Evolutionary conservation across 1,140 invertebrate species (phyloP).

Genomic region (Drosophila pseudoobscura): DNA sequence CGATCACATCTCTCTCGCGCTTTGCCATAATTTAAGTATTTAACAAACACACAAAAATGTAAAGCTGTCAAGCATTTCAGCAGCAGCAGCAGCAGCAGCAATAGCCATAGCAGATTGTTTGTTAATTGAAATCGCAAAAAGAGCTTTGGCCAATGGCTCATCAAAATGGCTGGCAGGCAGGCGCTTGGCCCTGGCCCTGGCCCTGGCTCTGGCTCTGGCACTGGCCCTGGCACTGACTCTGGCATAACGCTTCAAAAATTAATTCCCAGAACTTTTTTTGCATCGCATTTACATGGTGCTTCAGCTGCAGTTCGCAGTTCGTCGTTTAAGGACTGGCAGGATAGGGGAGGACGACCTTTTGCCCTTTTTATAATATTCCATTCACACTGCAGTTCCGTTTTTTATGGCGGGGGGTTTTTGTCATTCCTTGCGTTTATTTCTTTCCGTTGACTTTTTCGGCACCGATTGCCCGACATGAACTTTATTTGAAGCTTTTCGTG

Average conservation of each 20-base stretch:
- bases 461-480: constrained; percentile 36
- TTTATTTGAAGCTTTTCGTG: constrained; percentile 39
- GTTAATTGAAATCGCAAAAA: no score
- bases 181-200: not conserved
- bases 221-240: constrained; percentile 8
- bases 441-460: not conserved
- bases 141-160: no score
- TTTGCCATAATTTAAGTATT: no score
- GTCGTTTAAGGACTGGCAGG: not conserved
- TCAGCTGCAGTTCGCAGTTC: not conserved
- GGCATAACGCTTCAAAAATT: not conserved
- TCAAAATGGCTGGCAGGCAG: no score
- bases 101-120: no score
- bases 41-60: no score
- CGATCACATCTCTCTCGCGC: no score
- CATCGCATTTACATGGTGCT: constrained; percentile 22
- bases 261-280: constrained; percentile 28
- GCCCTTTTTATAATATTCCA: constrained; percentile 58
- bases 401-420: constrained; percentile 9
- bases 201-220: constrained; percentile 2
- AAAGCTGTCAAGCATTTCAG: no score
- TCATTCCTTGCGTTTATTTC: not conserved
- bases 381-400: constrained; percentile 35
- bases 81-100: no score
- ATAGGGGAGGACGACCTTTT: not conserved